phyloP scores from a whole-genome alignment of 2,888 invertebrate species.

The Trichogramma dendrolimi region DNA sequence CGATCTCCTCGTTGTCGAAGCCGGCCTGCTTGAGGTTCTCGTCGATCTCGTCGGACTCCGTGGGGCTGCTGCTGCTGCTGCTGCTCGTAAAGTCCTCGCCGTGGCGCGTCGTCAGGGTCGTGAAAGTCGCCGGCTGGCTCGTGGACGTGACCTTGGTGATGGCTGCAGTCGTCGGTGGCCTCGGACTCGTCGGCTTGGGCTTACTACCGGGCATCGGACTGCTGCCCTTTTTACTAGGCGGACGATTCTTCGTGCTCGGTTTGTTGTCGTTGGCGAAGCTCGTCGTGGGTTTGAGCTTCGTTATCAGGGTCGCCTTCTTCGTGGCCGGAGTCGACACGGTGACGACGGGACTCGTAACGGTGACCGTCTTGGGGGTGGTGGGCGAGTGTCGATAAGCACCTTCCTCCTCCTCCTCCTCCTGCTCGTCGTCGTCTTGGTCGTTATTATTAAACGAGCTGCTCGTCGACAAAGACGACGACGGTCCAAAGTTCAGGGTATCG shows the following conservation, averaged over 20 bases:
- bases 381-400: neutral
- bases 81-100: conserved; percentile 48
- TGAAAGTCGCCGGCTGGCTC: conserved; percentile 49
- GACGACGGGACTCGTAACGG: conserved; percentile 16
- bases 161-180: conserved; percentile 1
- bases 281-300: conserved; percentile 22
- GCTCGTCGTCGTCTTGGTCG: too few species aligned
- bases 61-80: conserved; percentile 46
- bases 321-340: conserved; percentile 25
- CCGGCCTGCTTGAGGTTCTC: conserved; percentile 44
- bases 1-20: conserved; percentile 47
- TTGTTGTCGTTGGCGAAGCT: neutral
- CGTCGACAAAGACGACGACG: neutral
- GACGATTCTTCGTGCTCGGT: neutral
- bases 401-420: too few species aligned
- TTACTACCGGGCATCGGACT: conserved; percentile 30
- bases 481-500: neutral
- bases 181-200: conserved; percentile 21
- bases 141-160: conserved; percentile 28
- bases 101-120: conserved; percentile 34
- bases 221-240: conserved; percentile 18
- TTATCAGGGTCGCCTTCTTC: conserved; percentile 18
- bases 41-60: conserved; percentile 37
- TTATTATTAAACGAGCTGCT: neutral
- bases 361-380: conserved; percentile 1